phyloP scores from a whole-genome alignment of 92 coral and sea anemone species.

The Micromussa lordhowensis region DNA sequence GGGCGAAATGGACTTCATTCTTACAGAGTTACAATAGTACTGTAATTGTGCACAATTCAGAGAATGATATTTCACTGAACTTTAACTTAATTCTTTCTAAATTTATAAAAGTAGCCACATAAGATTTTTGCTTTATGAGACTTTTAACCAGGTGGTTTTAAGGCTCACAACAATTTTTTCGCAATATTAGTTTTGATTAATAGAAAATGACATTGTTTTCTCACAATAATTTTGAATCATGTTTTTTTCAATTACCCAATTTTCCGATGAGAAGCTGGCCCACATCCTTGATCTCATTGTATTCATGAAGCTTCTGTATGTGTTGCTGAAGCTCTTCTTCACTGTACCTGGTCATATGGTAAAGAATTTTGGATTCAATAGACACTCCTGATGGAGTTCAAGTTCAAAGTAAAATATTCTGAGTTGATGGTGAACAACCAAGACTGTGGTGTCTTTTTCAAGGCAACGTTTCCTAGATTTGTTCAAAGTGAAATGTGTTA shows the following conservation, averaged over 20 bases:
- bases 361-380: neutral
- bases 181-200: too few relatives aligned
- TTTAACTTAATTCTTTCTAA: too few relatives aligned
- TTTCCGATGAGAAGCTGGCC: slow-evolving; percentile 94
- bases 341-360: slow-evolving; percentile 66
- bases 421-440: neutral
- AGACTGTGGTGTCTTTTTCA: too few relatives aligned
- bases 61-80: too few relatives aligned
- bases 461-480: neutral
- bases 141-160: too few relatives aligned
- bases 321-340: slow-evolving; percentile 91
- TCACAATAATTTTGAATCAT: neutral
- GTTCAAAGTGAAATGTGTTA: neutral
- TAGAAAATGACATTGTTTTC: neutral
- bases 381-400: neutral
- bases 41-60: too few relatives aligned
- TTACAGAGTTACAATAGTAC: too few relatives aligned
- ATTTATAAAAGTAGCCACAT: too few relatives aligned
- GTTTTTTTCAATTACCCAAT: slow-evolving; percentile 65
- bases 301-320: slow-evolving; percentile 95
- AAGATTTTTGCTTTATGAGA: too few relatives aligned
- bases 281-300: slow-evolving; percentile 95
- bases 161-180: too few relatives aligned
- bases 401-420: neutral
- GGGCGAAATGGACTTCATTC: too few relatives aligned